These are phyloP conservation scores for Philotrypesis tridentata DNA, from an alignment of 1,140 invertebrate genomes.

Conservation along the genomic window DNA sequence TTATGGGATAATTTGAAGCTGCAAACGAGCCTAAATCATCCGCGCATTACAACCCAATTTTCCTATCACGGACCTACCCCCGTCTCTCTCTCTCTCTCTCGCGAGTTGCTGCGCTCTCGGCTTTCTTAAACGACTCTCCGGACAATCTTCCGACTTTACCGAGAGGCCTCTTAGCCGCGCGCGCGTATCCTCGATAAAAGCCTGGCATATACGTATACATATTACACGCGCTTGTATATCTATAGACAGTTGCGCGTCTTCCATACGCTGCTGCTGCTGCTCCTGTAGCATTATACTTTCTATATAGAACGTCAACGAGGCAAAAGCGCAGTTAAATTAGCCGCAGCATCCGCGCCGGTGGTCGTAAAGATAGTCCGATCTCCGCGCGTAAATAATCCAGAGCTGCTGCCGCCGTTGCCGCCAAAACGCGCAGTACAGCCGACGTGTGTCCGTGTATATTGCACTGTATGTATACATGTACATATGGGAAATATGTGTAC, in stretches of 20 bases:
- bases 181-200: background rate
- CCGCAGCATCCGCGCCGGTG: background rate
- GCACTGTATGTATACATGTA: no score
- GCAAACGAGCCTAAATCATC: background rate
- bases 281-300: background rate
- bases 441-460: no score
- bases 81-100: background rate
- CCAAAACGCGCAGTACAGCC: background rate
- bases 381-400: conserved; percentile 31
- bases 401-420: background rate
- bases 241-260: background rate
- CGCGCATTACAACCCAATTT: background rate
- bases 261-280: background rate
- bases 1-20: background rate
- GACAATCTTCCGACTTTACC: no score
- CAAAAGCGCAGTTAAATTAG: conserved; percentile 28
- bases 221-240: background rate
- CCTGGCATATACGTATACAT: background rate
- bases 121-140: background rate
- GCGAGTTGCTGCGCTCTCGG: background rate
- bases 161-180: background rate
- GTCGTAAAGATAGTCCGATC: background rate
- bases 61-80: background rate
- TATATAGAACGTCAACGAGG: background rate
- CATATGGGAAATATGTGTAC: background rate